Evolutionary conservation across 2,888 invertebrate genomes (phyloP).

Genomic region (Drosophila paramelanica): DNA sequence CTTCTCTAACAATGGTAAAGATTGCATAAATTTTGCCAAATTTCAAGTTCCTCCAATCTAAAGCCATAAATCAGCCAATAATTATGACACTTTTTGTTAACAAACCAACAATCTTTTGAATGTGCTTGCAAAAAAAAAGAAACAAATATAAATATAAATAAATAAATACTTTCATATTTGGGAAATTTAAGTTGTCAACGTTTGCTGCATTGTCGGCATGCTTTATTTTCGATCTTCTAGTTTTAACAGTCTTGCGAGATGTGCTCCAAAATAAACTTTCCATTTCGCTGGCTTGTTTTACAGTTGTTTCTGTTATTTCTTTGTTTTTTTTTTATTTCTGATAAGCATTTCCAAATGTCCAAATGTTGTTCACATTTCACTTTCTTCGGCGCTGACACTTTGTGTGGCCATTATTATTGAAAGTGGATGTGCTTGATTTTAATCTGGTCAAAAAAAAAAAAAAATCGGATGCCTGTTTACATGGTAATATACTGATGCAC

Average conservation of each 20-base stretch:
- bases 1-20: slow-evolving; percentile 19
- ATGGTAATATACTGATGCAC: slow-evolving; percentile 26
- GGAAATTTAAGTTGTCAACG: slow-evolving; percentile 33
- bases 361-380: slow-evolving; percentile 70
- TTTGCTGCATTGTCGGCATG: slow-evolving; percentile 44
- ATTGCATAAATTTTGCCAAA: slow-evolving; percentile 60
- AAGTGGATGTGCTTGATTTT: slow-evolving; percentile 67
- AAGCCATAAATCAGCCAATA: slow-evolving; percentile 35
- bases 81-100: slow-evolving; percentile 52
- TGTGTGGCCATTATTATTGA: slow-evolving; percentile 70
- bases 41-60: slow-evolving; percentile 21
- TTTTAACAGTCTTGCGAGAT: slow-evolving; percentile 34
- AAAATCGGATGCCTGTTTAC: slow-evolving; percentile 9
- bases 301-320: slow-evolving; percentile 28
- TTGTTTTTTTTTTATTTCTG: slow-evolving; percentile 28
- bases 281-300: slow-evolving; percentile 63
- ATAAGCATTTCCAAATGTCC: slow-evolving; percentile 63
- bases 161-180: slow-evolving; percentile 54
- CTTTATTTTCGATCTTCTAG: slow-evolving; percentile 52
- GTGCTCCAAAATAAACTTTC: slow-evolving; percentile 64
- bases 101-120: not conserved
- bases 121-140: slow-evolving; percentile 17
- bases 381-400: slow-evolving; percentile 61
- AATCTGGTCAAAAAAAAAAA: slow-evolving; percentile 61
- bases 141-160: slow-evolving; percentile 6